Conservation (phyloP, 2,888 invertebrate species). For the Synanthedon myopaeformis region DNA sequence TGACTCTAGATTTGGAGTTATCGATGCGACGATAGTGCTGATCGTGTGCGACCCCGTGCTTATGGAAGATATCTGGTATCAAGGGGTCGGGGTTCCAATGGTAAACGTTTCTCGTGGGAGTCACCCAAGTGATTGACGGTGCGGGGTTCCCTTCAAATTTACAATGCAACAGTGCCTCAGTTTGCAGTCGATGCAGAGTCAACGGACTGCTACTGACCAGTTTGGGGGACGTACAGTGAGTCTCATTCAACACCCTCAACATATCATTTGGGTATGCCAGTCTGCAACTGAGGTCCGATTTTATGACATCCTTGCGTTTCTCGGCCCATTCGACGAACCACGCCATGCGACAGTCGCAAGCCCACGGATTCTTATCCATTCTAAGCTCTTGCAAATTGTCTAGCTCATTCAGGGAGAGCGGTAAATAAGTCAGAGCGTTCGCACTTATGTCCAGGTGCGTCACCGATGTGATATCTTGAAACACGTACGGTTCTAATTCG, state of each 20-base stretch:
- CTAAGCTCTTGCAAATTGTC: conserved; percentile 73
- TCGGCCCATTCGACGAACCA: conserved; percentile 76
- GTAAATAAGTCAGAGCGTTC: conserved; percentile 78
- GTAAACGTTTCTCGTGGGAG: conserved; percentile 77
- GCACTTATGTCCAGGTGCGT: conserved; percentile 76
- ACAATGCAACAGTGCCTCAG: conserved; percentile 81
- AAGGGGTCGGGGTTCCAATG: conserved; percentile 83
- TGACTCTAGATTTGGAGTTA: conserved; percentile 68
- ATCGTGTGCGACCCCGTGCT: conserved; percentile 75
- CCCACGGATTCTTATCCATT: conserved; percentile 82
- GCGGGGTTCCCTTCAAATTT: conserved; percentile 80
- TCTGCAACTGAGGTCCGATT: conserved; percentile 75
- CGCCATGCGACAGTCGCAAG: conserved; percentile 87
- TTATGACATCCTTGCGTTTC: conserved; percentile 53
- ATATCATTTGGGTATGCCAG: conserved; percentile 77
- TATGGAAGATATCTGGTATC: conserved; percentile 74
- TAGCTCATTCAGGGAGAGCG: conserved; percentile 76
- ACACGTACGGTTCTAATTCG: conserved; percentile 73
- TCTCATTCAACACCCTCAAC: conserved; percentile 75
- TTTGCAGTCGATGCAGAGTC: conserved; percentile 73
- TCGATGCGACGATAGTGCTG: conserved; percentile 56
- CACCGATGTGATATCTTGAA: conserved; percentile 72
- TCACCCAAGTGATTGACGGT: conserved; percentile 88
- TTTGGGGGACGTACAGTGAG: conserved; percentile 77
- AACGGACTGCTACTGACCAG: conserved; percentile 73